These are phyloP conservation scores for Bombus affinis DNA, from an alignment of 1,140 invertebrate species.

Conservation along the genomic window DNA sequence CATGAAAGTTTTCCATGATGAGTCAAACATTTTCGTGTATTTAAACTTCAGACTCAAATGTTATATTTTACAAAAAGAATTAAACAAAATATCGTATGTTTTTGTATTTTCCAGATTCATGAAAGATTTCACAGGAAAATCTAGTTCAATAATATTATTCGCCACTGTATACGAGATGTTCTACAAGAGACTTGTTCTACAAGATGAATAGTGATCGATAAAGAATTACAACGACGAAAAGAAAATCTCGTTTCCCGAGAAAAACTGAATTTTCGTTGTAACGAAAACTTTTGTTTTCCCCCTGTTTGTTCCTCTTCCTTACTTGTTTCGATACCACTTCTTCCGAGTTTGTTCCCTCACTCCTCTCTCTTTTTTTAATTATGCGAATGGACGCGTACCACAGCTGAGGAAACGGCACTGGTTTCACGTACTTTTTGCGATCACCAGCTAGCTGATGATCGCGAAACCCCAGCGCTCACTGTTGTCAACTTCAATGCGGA, in stretches of 20 bases:
- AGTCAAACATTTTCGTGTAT: too few species aligned
- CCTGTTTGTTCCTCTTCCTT: neutral
- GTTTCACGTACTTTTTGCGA: conserved; percentile 17
- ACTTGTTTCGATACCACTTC: neutral
- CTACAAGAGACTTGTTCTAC: too few species aligned
- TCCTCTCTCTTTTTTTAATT: conserved; percentile 16
- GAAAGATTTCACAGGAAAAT: too few species aligned
- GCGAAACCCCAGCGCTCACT: neutral
- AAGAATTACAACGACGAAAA: neutral
- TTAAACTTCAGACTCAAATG: too few species aligned
- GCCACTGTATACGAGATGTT: too few species aligned
- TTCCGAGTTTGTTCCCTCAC: neutral
- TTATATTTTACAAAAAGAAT: too few species aligned
- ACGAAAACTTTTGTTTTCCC: neutral
- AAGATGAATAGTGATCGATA: neutral
- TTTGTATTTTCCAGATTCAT: too few species aligned
- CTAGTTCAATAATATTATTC: too few species aligned
- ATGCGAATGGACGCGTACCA: conserved; percentile 32
- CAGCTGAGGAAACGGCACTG: neutral
- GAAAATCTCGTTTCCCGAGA: neutral
- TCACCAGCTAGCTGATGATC: conserved; percentile 16
- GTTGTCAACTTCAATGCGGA: conserved; percentile 13
- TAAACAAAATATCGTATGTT: too few species aligned
- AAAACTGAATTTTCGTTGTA: conserved; percentile 3
- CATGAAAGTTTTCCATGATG: too few species aligned